Evolutionary conservation across 2,888 invertebrate species (phyloP), one percentile per base, ranked within the genome.

Genomic region (Perithous albicinctus): DNA sequence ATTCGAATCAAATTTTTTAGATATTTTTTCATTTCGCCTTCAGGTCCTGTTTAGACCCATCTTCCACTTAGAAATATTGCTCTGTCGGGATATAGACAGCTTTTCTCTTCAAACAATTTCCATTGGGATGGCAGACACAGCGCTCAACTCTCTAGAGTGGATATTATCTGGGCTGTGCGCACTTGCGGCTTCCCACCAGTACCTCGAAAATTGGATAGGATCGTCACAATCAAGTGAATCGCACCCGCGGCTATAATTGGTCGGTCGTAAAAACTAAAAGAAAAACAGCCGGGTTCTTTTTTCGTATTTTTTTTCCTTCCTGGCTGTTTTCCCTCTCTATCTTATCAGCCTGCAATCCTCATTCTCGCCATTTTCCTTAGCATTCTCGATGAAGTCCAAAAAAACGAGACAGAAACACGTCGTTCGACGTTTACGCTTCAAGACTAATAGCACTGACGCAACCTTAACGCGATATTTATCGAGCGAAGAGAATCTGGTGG

Each of bases 221-320:
- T 69, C 32, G 46, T 54, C 23, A 54, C 73, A 73, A 82, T 82
- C 63, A 66, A 82, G 64, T 32, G 78, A 70, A 82, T 78, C 81
- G 51, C 59, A 54, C 66, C 66, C 59, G 56, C 32, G 26, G n/a
- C 43, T 54, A 77, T 80, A 77, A 80, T 77, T 80, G 76, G 29
- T 63, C 43, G 75, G 56, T 26, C 29, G 18, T 7, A 51, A 48
- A 38, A 66, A 59, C 20, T 7, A 29, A 18, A 23, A 23, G 18
- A 54, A 69, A 43, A 46, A 54, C 23, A 63, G 4, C 67, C 73
- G 41, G 43, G 54, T 63, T 69, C 18, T 51, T 54, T 38, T 8
- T 1, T 23, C 35, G 23, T 64, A 15, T 18, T 32, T 35, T 35
- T 15, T 18, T 59, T 23, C 59, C 5, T 59, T 4, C 32, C 32